Evolutionary conservation across 2,888 invertebrate species (phyloP), one percentile per base, ranked within the genome.

Genomic region (Galeruca laticollis): DNA sequence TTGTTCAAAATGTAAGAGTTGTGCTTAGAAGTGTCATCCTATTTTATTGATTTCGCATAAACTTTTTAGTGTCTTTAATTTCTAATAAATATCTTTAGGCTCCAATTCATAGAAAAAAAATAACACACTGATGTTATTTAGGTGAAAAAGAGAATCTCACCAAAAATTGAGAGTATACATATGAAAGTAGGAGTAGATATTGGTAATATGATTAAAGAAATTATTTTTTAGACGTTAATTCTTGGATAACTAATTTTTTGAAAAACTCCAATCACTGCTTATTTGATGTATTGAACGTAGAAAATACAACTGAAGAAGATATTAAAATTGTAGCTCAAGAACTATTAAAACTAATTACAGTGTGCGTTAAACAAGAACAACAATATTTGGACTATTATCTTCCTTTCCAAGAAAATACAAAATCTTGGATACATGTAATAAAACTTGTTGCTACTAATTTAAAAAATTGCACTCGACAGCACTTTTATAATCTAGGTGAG

Each of bases 401-500:
- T 11, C 68, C 72, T 68, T 65, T 65, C 75, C 21, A 68, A 49
- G 61, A 40, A 35, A 33, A 69, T n/a, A 56, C 56, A 20, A 64
- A 73, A 66, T 69, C 74, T 31, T 88, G 88, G 88, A 82, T 82
- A 4, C 82, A 82, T 73, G 82, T 89, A 47, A 84, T 88, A 21
- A 84, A 86, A 71, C 82, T 86, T 8, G 84, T 88, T 33, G 83
- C 87, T 9, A 84, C 87, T 10, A 87, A 87, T 81, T 82, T 89
- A 37, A 86, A 86, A 74, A 86, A 86, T 54, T 87, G 85, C 62
- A 87, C 88, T 76, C 84, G 86, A 10, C 87, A 88, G 77, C 87
- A 88, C 79, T 88, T 88, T 81, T 89, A 88, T 74, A 89, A 89
- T 81, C 82, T 89, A 70, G 87, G 88, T 88, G 80, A 81, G 60